phyloP scores from a whole-genome alignment of 2,113 vertebrate genomes.

The Synchiropus splendidus region DNA sequence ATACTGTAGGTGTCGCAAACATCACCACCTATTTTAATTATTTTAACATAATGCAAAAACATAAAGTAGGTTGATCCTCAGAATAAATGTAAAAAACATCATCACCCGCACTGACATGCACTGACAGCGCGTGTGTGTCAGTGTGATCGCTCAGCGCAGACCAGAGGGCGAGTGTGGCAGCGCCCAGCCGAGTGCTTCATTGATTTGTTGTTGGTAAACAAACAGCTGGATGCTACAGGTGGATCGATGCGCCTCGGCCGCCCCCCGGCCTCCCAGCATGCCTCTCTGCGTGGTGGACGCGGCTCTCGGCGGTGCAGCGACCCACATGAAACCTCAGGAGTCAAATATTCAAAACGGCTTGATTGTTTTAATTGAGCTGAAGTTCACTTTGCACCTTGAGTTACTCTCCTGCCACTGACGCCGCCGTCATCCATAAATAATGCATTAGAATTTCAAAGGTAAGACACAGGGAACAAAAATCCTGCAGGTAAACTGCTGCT shows the following conservation, averaged over 20 bases:
- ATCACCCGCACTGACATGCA: too few relatives aligned
- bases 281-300: constrained; percentile 39
- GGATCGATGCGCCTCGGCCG: constrained; percentile 59
- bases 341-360: constrained; percentile 17
- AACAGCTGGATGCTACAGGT: constrained; percentile 64
- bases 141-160: constrained; percentile 34
- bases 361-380: constrained; percentile 19
- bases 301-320: constrained; percentile 29
- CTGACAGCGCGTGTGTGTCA: too few relatives aligned
- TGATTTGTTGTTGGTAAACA: constrained; percentile 76
- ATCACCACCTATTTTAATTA: too few relatives aligned
- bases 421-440: too few relatives aligned
- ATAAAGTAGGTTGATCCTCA: too few relatives aligned
- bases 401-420: neutral
- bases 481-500: too few relatives aligned
- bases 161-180: constrained; percentile 45
- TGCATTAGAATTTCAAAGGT: too few relatives aligned
- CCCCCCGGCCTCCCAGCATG: constrained; percentile 52
- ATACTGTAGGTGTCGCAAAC: too few relatives aligned
- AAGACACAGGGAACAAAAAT: too few relatives aligned
- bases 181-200: constrained; percentile 56
- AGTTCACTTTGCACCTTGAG: constrained; percentile 9
- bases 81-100: too few relatives aligned
- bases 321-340: constrained; percentile 20
- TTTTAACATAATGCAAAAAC: too few relatives aligned